Conservation (phyloP, 2,888 invertebrate species). For the Diarsia brunnea region DNA sequence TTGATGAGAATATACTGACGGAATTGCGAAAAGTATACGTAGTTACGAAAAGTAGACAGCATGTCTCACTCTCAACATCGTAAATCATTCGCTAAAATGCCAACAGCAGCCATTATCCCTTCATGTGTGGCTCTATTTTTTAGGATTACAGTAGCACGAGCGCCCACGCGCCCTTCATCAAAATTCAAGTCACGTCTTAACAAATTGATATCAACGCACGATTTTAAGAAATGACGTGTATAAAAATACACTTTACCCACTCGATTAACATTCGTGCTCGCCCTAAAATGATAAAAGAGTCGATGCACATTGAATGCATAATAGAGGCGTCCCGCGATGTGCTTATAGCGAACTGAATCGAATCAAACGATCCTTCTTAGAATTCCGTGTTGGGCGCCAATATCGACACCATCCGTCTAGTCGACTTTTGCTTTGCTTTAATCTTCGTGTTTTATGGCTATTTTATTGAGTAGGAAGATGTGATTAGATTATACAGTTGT, state of each 20-base stretch:
- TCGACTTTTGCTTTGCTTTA: conserved; percentile 54
- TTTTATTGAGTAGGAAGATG: conserved; percentile 50
- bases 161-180: conserved; percentile 71
- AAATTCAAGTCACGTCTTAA: conserved; percentile 79
- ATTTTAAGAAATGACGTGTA: conserved; percentile 84
- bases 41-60: conserved; percentile 14
- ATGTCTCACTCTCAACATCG: conserved; percentile 11
- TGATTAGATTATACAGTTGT: conserved; percentile 45
- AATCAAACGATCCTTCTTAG: conserved; percentile 66
- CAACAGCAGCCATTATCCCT: conserved; percentile 37
- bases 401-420: conserved; percentile 59
- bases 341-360: conserved; percentile 57
- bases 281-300: conserved; percentile 78
- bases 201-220: conserved; percentile 85
- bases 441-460: conserved; percentile 46
- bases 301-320: conserved; percentile 73
- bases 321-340: conserved; percentile 56
- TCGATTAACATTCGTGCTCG: conserved; percentile 76
- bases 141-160: conserved; percentile 61
- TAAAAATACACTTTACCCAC: conserved; percentile 79
- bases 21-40: too few species aligned
- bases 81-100: conserved; percentile 24
- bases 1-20: not conserved
- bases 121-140: conserved; percentile 43
- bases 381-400: conserved; percentile 68